Evolutionary conservation across 2,113 vertebrate species (phyloP), one percentile per base, ranked within the genome.

Genomic region (Phalacrocorax aristotelis): DNA sequence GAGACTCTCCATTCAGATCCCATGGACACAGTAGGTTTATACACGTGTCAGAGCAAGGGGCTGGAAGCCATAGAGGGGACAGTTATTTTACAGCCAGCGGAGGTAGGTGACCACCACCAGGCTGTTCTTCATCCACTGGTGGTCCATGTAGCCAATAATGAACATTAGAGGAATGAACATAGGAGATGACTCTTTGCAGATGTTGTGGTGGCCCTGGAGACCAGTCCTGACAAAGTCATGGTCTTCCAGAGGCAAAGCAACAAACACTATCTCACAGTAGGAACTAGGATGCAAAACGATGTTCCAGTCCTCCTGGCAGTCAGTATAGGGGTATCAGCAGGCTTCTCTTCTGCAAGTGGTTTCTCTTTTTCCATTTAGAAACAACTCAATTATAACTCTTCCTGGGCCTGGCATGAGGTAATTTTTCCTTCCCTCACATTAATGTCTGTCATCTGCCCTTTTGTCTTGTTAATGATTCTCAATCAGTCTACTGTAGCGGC

Each of bases 381-480:
- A 86, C 55, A 95, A 52, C 66, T 89, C 42, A 64, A 7, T 92
- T 95, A 77, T 83, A 62, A 40, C 34, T 77, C 49, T 92, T 97
- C 54, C 36, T 74, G 51, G 15, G 30, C 38, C 83, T 85, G 77
- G 18, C 54, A 82, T 65, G 71, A 81, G 44, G 66, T 61, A 82
- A 48, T 92, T 95, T 89, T 86, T 76, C 70, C 40, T 92, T 92
- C 64, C n/a, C 16, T 96, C 54, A 40, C 74, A 72, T 83, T 96
- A 96, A 60, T 74, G 64, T 79, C 87, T 94, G 48, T 91, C 78
- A 76, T 61, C 54, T 95, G 60, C 79, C 78, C 91, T 95, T 93
- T 95, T 78, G 71, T 93, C 58, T 85, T 0, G 0, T 25, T 91
- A 91, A 93, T 90, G 84, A 82, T 93, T 97, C 89, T 95, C 70